Base-by-base conservation (phyloP, 2,797 vertebrate species). In the Channa striata region DNA sequence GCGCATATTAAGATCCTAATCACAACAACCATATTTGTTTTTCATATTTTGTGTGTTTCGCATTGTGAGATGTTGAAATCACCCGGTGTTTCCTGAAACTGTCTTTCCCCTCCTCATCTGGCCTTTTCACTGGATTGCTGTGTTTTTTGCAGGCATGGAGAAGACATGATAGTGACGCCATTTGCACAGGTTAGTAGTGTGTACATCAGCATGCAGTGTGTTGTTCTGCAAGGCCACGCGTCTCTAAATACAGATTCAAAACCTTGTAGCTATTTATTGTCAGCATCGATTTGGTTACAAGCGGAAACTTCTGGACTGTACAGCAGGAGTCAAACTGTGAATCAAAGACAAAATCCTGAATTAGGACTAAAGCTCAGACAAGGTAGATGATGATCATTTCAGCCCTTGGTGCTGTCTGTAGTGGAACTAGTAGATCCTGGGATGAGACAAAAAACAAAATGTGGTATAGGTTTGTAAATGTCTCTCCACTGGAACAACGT, bases 101-200 rank as follows among this genome's bases (percentile, higher is more conserved):
- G 8, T 36, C 12, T 37, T n/a, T 47, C 16, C 21, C 8, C 36
- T 14, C n/a, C 59, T 56, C 12, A 34, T 1, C 1, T 52, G n/a
- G 20, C 9, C 46, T 77, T 79, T 78, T 79, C 20, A 73, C 42
- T 23, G 13, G 34, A 53, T 70, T 17, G 68, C n/a, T 79, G 20
- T 82, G 52, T 65, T 83, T 72, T 64, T 82, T 36, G 0, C 92
- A 98, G 97, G 73, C 96, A 97, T 6, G 96, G 96, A 91, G 97
- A 98, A 95, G 97, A 98, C 96, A 93, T 97, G 97, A 98, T 98
- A 2, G 97, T 99, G 81, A 99, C 97, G 0, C 97, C 97, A 0
- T 98, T 99, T 48, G 97, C 97, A 53, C 97, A 98, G 95, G 97
- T 98, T 57, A 78, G 94, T 89, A 20, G 0, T n/a, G 51, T 33